Evolutionary conservation across 1,140 invertebrate species (phyloP), one percentile per base, ranked within the genome.

Genomic region (Brachionus manjavacas): DNA sequence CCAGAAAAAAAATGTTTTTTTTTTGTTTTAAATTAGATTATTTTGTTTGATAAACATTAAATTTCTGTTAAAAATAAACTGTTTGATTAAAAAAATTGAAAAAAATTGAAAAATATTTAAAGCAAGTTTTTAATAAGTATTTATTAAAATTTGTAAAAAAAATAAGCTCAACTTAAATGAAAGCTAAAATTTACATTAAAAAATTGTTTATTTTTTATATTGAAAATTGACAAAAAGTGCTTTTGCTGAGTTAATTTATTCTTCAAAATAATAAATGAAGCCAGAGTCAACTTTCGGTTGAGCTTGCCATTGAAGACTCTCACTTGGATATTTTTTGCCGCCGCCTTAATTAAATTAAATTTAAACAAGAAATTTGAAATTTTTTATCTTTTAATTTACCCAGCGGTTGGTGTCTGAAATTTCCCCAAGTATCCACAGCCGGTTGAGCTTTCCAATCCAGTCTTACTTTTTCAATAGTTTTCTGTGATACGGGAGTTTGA

Each of bases 401-500:
- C 12, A 20, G 28, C 12, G 78, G 78, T 41, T 52, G 78, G 49
- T 80, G 78, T 16, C 25, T 80, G 12, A 80, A 31, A 46, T 81
- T 81, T 39, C 49, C 79, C 79, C 79, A 81, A 64, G 79, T 81
- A 31, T 81, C 79, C 9, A 81, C 52, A 46, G 31, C 31, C 12
- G 79, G 52, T 81, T 81, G 79, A 39, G 79, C 79, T 35, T 35
- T 81, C 79, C 79, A 81, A 8, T 81, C 52, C 9, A 81, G 25
- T 46, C 16, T 81, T 12, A 20, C 11, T 23, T 23, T 64, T 60
- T 81, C 79, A 16, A 81, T 64, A 9, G 41, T 23, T 60, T 68
- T 60, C 16, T 60, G 52, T 4, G 79, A 64, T 68, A 28, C n/a
- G 11, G 79, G 35, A 20, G 28, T 20, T 68, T 60, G 52, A 46